Evolutionary conservation across 1,140 invertebrate genomes (phyloP), one percentile per base, ranked within the genome.

Genomic region (Papilio helenus): DNA sequence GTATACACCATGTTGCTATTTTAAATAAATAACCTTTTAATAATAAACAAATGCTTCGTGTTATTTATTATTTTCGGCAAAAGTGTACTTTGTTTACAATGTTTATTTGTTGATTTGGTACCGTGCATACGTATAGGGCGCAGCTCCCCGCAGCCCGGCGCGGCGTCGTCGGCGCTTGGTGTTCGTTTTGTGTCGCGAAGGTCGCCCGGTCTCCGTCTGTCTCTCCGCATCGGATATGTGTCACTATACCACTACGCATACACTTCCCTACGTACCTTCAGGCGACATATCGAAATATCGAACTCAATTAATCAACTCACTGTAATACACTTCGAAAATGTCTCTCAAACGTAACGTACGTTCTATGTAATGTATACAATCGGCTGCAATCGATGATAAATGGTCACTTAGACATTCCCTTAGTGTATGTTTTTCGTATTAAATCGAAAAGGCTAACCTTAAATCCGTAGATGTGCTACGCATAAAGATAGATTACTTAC

Each of bases 191-290:
- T 88, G 84, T 84, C 81, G 87, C 90, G 90, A 93, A 93, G 92
- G 92, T 87, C 92, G 88, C 86, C 92, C 92, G 86, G 90, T 92
- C 84, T 82, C 84, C 86, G 88, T 87, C 87, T 86, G 88, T 87
- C 87, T 86, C 84, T 85, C 82, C 87, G 86, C 87, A 86, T 90
- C 89, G 87, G 88, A 92, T 93, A 90, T 93, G 92, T 93, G 92
- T 93, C 92, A 93, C 90, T 93, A 92, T 91, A 89, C 85, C 89
- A 91, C 87, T 89, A 90, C 84, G 84, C 86, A 90, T 88, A 87
- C 89, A 83, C 85, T 88, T 89, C 85, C 87, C 84, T 88, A 86
- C 86, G 79, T 80, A 89, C 88, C 86, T 87, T 88, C 84, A 86
- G 85, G 76, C 85, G 14, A 68, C 14, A 68, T 29, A 26, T 16